Conservation (phyloP, 2,797 vertebrate species). For the Pelochelys cantorii region DNA sequence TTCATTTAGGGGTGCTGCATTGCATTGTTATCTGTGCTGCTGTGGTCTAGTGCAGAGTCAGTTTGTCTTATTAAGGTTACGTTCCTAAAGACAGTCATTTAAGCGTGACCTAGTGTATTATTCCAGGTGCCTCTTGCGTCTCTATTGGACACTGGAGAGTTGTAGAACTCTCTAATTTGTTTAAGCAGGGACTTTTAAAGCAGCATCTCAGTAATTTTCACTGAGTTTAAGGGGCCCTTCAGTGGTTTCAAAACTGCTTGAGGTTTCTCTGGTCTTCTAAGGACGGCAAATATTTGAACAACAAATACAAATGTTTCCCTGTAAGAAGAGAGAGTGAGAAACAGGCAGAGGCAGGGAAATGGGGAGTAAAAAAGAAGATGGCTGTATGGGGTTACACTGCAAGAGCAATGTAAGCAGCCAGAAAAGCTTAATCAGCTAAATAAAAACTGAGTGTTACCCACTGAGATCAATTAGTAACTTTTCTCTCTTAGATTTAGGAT, state of each 20-base stretch:
- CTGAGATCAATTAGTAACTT: not conserved
- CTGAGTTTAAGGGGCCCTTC: slow-evolving; percentile 73
- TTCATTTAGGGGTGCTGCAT: slow-evolving; percentile 54
- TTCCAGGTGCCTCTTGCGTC: slow-evolving; percentile 72
- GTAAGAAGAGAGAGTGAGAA: slow-evolving; percentile 38
- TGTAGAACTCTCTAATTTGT: slow-evolving; percentile 81
- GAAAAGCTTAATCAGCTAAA: not conserved
- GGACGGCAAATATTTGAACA: slow-evolving; percentile 78
- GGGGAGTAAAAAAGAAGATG: not conserved
- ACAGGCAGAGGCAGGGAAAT: not conserved
- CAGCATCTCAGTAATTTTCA: slow-evolving; percentile 73
- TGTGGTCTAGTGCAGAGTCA: slow-evolving; percentile 66
- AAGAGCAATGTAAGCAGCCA: not conserved
- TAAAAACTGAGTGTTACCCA: not conserved
- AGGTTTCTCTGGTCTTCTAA: slow-evolving; percentile 74
- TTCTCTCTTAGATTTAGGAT: not conserved
- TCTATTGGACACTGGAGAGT: slow-evolving; percentile 75
- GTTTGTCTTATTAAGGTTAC: slow-evolving; percentile 74
- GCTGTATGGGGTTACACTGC: not conserved
- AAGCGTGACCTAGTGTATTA: slow-evolving; percentile 81
- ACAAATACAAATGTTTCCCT: slow-evolving; percentile 47
- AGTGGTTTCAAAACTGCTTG: slow-evolving; percentile 76
- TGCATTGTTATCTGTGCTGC: slow-evolving; percentile 63
- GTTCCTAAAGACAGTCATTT: slow-evolving; percentile 78
- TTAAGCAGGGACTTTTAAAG: slow-evolving; percentile 76